Base-by-base conservation (phyloP, 1,140 invertebrate species). In the Orius insidiosus region DNA sequence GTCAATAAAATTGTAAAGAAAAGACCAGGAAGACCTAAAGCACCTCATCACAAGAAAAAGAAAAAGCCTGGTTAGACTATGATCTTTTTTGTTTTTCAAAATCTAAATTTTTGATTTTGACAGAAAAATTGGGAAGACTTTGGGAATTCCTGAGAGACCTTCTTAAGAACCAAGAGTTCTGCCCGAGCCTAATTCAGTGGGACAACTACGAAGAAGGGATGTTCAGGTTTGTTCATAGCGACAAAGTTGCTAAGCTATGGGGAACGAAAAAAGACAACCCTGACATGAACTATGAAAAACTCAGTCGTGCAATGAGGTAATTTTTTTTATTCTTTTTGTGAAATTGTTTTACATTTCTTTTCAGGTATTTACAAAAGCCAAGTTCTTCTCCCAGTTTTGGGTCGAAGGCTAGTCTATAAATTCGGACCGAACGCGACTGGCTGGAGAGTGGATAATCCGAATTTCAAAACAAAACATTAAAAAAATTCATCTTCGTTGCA, bases 251-350 rank as follows among this genome's bases (percentile, higher is more conserved):
- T 1, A 76, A 83, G 56, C 68, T 89, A 48, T 93, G 88, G 88
- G 88, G 87, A 0, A 71, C 74, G 16, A 69, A 76, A 55, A 89
- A 89, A 59, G 80, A 84, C 58, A 93, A 94, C 59, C 75, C 77
- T 18, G 76, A 80, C 57, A 93, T 93, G 88, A 90, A 82, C 11
- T 94, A 92, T 59, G 88, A 92, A 60, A 94, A 94, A 63, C 74
- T 93, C 50, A 89, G 84, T 63, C 62, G 88, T 55, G 88, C 88
- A 5, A 92, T 94, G 85, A 76, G 88, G 76, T 85, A 65, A 61
- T 54, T 49, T 46, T 41, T 34, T 33, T 15, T 36, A 40, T 44
- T 53, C 39, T 30, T 31, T 11, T 35, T 18, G 15, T 46, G 1
- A 19, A 13, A 39, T 10, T n/a, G n/a, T n/a, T n/a, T n/a, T n/a